Evolutionary conservation across 2,888 invertebrate species (phyloP).

Genomic region (Mylabris sibirica): DNA sequence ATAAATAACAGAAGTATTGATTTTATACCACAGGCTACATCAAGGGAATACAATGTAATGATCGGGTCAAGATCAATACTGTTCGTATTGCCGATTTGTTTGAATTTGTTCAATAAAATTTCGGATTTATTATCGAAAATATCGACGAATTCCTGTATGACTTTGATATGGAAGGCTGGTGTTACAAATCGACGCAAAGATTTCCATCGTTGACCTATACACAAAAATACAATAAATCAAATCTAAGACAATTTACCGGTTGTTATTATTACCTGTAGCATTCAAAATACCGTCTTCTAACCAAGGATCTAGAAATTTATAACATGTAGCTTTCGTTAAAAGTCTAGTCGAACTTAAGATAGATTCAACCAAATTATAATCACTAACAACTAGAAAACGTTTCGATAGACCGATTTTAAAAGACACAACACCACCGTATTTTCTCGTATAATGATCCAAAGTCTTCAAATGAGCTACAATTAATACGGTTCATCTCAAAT

Average conservation of each 20-base stretch:
- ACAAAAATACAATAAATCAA: too few relatives aligned
- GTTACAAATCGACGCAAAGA: conserved; percentile 75
- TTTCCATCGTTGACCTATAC: conserved; percentile 69
- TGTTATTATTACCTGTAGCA: conserved; percentile 20
- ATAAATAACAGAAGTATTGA: neutral
- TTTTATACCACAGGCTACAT: conserved; percentile 69
- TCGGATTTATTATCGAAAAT: conserved; percentile 72
- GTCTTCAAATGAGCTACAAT: conserved; percentile 23
- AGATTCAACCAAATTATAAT: conserved; percentile 68
- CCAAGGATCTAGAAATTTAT: conserved; percentile 43
- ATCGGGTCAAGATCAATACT: conserved; percentile 69
- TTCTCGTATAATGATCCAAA: conserved; percentile 23
- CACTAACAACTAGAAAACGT: conserved; percentile 58
- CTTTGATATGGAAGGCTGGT: conserved; percentile 81
- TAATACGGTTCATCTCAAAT: neutral
- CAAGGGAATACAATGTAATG: conserved; percentile 68
- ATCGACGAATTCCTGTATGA: conserved; percentile 74
- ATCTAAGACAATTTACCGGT: neutral
- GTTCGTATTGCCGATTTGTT: conserved; percentile 55
- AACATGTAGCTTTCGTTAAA: conserved; percentile 42
- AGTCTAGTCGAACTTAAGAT: conserved; percentile 39
- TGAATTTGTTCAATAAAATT: conserved; percentile 67
- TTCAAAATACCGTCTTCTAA: conserved; percentile 45
- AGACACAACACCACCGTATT: conserved; percentile 25
- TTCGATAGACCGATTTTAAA: conserved; percentile 23